Base-by-base conservation (phyloP, 2,797 vertebrate species). In the Perodicticus potto region DNA sequence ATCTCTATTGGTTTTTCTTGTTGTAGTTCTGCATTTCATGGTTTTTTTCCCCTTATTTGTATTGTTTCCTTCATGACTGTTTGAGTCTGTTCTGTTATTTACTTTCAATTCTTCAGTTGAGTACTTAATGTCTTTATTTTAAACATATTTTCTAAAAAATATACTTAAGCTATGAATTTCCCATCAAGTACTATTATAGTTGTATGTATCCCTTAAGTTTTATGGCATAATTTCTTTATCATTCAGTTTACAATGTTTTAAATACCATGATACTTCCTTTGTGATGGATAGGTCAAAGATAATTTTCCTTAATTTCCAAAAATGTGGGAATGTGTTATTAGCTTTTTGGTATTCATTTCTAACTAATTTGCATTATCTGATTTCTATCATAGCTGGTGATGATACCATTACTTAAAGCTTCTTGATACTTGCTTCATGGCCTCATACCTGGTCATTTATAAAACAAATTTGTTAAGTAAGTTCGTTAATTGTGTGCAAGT, bases 241-340 rank as follows among this genome's bases (percentile, higher is more conserved):
- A 74, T 78, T 92, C 20, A 78, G 20, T 70, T 90, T 80, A 25
- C 86, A 88, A 32, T 40, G 29, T 53, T 77, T 59, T 69, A 43
- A 67, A 89, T 97, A 49, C 34, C 63, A 74, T 49, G 43, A 78
- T 23, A 78, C 53, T 77, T 91, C 7, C 59, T 92, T 91, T 93
- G 73, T 34, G 29, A 8, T 72, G 19, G 57, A 3, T 45, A 13
- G 32, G 2, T 69, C 32, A 76, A 89, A 92, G 23, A 53, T 73
- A 65, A 43, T 61, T 89, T 94, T 80, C 69, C 14, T 70, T 86
- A 70, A 32, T n/a, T 65, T 92, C 12, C 34, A 70, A 57, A 40
- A 34, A 86, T 29, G 4, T 57, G 23, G 7, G 27, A 61, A 25
- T 61, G 7, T 88, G 27, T 43, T 93, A n/a, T 84, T 78, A n/a